Evolutionary conservation across 2,888 invertebrate genomes (phyloP), one percentile per base, ranked within the genome.

Genomic region (Cepaea hortensis): DNA sequence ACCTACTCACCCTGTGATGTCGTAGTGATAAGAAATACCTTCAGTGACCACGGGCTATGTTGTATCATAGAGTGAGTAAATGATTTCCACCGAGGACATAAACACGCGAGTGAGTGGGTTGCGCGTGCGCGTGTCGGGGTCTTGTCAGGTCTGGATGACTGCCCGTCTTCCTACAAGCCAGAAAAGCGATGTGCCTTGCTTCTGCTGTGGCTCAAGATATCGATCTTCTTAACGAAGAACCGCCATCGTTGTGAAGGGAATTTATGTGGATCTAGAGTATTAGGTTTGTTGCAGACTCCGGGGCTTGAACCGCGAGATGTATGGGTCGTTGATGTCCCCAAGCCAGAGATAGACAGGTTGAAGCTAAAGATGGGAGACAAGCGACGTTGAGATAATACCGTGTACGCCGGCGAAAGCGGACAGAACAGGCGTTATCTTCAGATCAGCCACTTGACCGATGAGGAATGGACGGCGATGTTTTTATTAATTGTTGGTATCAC

Each of bases 201-300:
- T 23, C 35, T 46, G 20, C 18, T 5, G 23, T 15, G 46, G 13
- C 9, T 46, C 46, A 13, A 46, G 35, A 13, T 73, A 73, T 73
- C 46, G 73, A 73, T 73, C 73, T 73, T 4, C 35, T 73, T 73
- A 73, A 73, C 46, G 73, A 73, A 73, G 73, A 73, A 1, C 73
- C n/a, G 73, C 46, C 73, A 73, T 35, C 73, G 35, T 73, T 46
- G 18, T 6, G 35, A 46, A 3, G 6, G 73, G 73, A 73, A 13
- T 73, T 73, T 73, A 46, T 73, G 46, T 46, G 73, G 73, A 73
- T 73, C 23, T 73, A 46, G 73, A 6, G 73, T 11, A 46, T 73
- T 73, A 46, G 35, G 13, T 13, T 18, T 73, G 46, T 46, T 73
- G 46, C 73, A 35, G 11, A 73, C 35, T 11, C 46, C 35, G 13